Base-by-base conservation (phyloP, 2,113 vertebrate genomes). In the Lampris incognitus region DNA sequence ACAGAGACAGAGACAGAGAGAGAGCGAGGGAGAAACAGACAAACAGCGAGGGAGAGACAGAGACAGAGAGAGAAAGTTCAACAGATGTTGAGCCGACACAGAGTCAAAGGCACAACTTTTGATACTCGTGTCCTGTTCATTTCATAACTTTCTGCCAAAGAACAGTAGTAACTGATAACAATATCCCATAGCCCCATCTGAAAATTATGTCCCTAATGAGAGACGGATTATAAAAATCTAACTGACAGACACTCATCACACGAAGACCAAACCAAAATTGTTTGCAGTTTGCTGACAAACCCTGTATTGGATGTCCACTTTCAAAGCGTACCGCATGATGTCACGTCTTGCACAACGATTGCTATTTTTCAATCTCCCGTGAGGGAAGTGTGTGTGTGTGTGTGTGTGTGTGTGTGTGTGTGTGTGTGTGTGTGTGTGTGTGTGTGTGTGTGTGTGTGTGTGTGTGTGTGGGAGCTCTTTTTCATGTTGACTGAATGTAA, bases 341-440 rank as follows among this genome's bases (percentile, higher is more conserved):
- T 52, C n/a, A 8, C 60, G 40, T 46, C 38, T 40, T 9, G 13
- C 37, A 69, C 78, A 76, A 81, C n/a, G 67, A 54, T 36, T 36
- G 56, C 52, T 49, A 60, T 72, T 76, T 55, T 55, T 76, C 39
- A 51, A 11, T 46, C 4, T 74, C 40, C 54, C 62, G 57, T 57
- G 72, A 40, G 63, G 61, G 37, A 52, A 42, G 6, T 11, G 13
- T 70, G 85, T 71, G 24, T 81, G 66, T 79, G 65, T 51, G 51
- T 49, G 41, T 63, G 75, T 39, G 48, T 71, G 24, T 81, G 66
- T 79, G 6, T 11, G 13, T 70, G 85, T 71, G 24, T 81, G 66
- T 79, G 6, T 11, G 13, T 70, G 85, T 71, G 24, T 81, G 66
- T 79, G 6, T 11, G 13, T 70, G 85, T 71, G 24, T 81, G 66